These are phyloP conservation scores for Lycia hirtaria DNA, from an alignment of 2,888 invertebrate species.

Conservation along the genomic window DNA sequence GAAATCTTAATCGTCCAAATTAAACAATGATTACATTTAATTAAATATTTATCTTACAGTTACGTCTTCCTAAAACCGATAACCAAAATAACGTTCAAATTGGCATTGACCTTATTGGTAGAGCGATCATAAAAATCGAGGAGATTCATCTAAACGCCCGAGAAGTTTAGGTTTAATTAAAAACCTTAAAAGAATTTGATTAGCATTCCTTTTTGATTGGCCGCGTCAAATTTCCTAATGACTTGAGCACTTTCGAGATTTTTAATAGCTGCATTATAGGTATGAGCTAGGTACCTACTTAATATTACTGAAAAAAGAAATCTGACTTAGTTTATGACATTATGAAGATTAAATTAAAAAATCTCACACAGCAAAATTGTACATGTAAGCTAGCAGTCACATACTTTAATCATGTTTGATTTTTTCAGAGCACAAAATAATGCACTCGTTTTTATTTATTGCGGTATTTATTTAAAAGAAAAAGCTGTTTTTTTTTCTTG, in stretches of 20 bases:
- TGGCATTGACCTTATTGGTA: conserved; percentile 43
- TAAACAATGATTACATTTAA: conserved; percentile 5
- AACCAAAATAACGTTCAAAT: conserved; percentile 33
- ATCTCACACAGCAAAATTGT: no score
- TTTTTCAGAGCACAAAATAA: no score
- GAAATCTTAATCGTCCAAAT: conserved; percentile 2
- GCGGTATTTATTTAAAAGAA: no score
- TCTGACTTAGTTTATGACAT: no score
- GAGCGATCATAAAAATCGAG: conserved; percentile 40
- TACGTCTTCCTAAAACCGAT: conserved; percentile 32
- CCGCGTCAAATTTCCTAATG: conserved; percentile 54
- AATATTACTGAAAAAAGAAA: no score
- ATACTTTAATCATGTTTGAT: no score
- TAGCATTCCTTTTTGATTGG: conserved; percentile 52
- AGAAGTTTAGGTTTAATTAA: conserved; percentile 44
- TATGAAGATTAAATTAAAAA: no score
- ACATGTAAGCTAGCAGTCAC: no score
- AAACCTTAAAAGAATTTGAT: conserved; percentile 50
- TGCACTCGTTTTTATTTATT: no score
- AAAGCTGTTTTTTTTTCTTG: no score
- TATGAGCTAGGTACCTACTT: no score
- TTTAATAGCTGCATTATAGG: conserved; percentile 19
- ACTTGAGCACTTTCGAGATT: conserved; percentile 46
- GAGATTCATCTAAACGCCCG: conserved; percentile 36
- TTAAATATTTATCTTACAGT: conserved; percentile 29